Conservation (phyloP, 1,140 invertebrate genomes). For the Atta texana region DNA sequence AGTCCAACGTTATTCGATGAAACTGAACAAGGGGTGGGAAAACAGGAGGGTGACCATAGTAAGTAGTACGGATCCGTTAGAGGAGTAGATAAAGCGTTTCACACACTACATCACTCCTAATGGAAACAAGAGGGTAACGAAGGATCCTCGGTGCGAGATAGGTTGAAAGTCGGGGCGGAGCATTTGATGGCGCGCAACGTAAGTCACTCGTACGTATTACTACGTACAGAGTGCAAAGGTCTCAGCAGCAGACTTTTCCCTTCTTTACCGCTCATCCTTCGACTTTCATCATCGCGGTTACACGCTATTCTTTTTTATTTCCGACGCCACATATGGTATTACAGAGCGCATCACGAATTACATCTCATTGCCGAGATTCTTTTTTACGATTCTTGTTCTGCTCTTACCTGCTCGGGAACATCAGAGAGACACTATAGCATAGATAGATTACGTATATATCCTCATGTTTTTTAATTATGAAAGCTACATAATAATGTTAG, state of each 20-base stretch:
- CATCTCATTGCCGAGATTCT: slow-evolving; percentile 44
- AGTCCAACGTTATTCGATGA: slow-evolving; percentile 27
- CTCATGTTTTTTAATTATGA: slow-evolving; percentile 24
- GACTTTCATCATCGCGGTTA: slow-evolving; percentile 5
- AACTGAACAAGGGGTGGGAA: background rate
- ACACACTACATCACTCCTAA: slow-evolving; percentile 78
- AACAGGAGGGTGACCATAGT: slow-evolving; percentile 19
- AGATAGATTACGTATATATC: slow-evolving; percentile 14
- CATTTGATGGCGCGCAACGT: slow-evolving; percentile 72
- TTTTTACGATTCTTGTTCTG: slow-evolving; percentile 40
- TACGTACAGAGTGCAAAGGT: slow-evolving; percentile 16
- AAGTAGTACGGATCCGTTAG: background rate
- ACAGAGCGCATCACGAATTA: slow-evolving; percentile 36
- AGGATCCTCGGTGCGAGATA: slow-evolving; percentile 72
- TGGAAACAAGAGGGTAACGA: slow-evolving; percentile 78
- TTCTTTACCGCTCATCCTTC: background rate
- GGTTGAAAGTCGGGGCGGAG: slow-evolving; percentile 39
- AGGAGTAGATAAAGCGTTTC: slow-evolving; percentile 73
- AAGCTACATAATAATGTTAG: background rate
- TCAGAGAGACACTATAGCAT: background rate
- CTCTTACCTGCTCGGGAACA: background rate
- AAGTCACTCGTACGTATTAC: slow-evolving; percentile 45
- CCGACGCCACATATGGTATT: slow-evolving; percentile 43
- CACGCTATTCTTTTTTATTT: slow-evolving; percentile 35
- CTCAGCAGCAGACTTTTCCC: background rate